A percentile compares a stretch with the other conserved stretches of the same genome.
These are phyloP conservation scores for Ochotona princeps DNA, from an alignment of 2,113 vertebrate genomes.

Conservation along the genomic window DNA sequence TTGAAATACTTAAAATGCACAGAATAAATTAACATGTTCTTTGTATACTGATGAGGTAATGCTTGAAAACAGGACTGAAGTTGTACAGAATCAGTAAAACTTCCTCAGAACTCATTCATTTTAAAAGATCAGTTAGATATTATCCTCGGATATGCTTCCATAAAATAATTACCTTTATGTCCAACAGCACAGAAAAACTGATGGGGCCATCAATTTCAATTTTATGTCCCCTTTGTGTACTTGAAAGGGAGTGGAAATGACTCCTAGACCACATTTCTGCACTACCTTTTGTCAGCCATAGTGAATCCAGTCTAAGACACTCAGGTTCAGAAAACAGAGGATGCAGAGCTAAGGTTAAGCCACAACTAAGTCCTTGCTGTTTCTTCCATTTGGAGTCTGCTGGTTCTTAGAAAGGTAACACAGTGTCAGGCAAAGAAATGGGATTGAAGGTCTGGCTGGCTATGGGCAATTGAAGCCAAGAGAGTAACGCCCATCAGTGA, in stretches of 20 bases:
- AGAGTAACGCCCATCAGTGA: neutral
- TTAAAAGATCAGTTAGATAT: constrained; percentile 63
- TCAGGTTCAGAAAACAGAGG: neutral
- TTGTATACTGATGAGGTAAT: constrained; percentile 65
- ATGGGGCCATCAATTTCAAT: neutral
- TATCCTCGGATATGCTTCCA: constrained; percentile 37
- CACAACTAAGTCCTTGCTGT: neutral
- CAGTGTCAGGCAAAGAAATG: neutral
- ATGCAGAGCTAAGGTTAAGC: neutral
- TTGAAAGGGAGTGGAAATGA: neutral
- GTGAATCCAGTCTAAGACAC: neutral
- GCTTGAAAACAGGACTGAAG: constrained; percentile 37
- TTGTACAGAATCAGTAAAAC: constrained; percentile 14
- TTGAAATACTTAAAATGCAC: constrained; percentile 51
- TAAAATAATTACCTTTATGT: constrained; percentile 62
- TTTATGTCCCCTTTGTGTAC: neutral
- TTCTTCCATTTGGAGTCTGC: neutral
- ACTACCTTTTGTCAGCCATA: neutral
- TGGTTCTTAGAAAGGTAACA: neutral
- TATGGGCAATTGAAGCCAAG: neutral
- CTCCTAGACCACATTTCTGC: neutral
- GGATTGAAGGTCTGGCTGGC: neutral
- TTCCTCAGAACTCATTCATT: constrained; percentile 42
- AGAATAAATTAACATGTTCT: constrained; percentile 54
- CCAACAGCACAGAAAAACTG: constrained; percentile 20